Percentiles rank a stretch among this genome's conserved stretches.
phyloP scores from a whole-genome alignment of 1,140 invertebrate genomes.

The Papilio helenus region DNA sequence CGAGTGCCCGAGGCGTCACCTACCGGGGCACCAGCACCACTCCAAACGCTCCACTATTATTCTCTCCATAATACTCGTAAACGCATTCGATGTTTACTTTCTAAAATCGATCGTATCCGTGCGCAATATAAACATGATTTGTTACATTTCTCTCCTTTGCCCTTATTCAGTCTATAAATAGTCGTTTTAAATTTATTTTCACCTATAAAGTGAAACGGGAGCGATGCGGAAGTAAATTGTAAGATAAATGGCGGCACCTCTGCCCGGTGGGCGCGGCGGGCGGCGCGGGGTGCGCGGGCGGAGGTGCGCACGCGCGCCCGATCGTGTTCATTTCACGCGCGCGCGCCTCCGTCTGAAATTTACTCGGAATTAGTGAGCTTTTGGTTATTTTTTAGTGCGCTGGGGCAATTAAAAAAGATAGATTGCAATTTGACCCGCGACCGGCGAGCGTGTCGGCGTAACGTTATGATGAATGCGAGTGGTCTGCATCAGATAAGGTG shows the following conservation, averaged over 20 bases:
- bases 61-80: conserved; percentile 40
- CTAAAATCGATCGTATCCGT: conserved; percentile 57
- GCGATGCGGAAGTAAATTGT: conserved; percentile 70
- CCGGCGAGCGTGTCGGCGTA: conserved; percentile 71
- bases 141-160: conserved; percentile 67
- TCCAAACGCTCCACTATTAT: conserved; percentile 42
- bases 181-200: conserved; percentile 72
- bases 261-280: conserved; percentile 47
- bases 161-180: conserved; percentile 64
- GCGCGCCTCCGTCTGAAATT: conserved; percentile 65
- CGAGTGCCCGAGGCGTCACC: conserved; percentile 38
- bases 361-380: conserved; percentile 61
- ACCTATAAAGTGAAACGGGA: conserved; percentile 72
- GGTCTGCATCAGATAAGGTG: conserved; percentile 76
- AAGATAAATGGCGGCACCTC: conserved; percentile 63
- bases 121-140: conserved; percentile 68
- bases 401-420: conserved; percentile 79
- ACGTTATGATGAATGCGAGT: conserved; percentile 75
- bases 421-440: conserved; percentile 79
- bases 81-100: conserved; percentile 55
- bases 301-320: conserved; percentile 50
- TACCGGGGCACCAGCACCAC: conserved; percentile 41
- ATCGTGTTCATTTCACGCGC: conserved; percentile 68
- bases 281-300: conserved; percentile 43
- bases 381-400: conserved; percentile 61